Evolutionary conservation across 2,888 invertebrate species (phyloP), one percentile per base, ranked within the genome.

Genomic region (Acanthosepion pharaonis): DNA sequence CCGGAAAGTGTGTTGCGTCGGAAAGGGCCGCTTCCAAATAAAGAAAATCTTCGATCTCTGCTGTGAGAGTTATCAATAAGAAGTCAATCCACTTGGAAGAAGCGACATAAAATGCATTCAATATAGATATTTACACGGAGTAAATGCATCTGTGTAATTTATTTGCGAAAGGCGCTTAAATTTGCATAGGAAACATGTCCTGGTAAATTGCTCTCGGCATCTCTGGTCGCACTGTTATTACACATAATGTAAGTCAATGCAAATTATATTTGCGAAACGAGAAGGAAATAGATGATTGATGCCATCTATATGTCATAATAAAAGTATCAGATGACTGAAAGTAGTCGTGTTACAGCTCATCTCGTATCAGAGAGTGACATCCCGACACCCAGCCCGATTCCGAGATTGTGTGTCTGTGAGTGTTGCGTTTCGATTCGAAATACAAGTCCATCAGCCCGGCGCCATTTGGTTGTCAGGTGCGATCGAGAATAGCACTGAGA

Each of bases 231-330:
- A 25, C 25, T 28, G 25, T 78, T 78, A 28, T 78, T 78, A 78
- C 78, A 33, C 5, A 11, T 78, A n/a, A 78, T n/a, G 78, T 78
- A 78, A 78, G 78, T 78, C 78, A n/a, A 15, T 78, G n/a, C 78
- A 78, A 78, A 78, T 78, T 33, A n/a, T n/a, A 78, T 78, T 78
- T 33, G 78, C 33, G n/a, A 78, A n/a, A 11, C 78, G 78, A 78
- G n/a, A n/a, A 33, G n/a, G n/a, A 11, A 78, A 33, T 33, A 33
- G 15, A 78, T 78, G 78, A 78, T 78, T 78, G 78, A 78, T 78
- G n/a, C 23, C 78, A 78, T 78, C n/a, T 78, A 33, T 78, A 78
- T 78, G 78, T 78, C 78, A n/a, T 78, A 78, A 78, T 78, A 78
- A 78, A 78, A 78, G n/a, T 78, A 78, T 78, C 33, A n/a, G 78